Evolutionary conservation across 2,888 invertebrate genomes (phyloP).

Genomic region (Tortrix viridana): DNA sequence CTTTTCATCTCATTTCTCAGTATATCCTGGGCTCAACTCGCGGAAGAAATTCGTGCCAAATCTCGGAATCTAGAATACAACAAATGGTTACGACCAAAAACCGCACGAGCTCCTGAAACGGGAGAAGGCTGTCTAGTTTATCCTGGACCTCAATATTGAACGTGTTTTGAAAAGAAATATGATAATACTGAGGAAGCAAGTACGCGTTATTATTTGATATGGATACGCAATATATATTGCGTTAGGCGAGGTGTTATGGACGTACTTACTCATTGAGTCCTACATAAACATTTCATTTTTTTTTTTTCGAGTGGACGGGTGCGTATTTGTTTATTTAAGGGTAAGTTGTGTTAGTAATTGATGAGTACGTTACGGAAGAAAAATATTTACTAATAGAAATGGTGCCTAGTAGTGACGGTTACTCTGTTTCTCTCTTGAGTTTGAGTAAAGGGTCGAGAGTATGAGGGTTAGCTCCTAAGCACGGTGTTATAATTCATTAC

Average conservation of each 20-base stretch:
- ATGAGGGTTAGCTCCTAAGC: too few relatives aligned
- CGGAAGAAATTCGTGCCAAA: slow-evolving; percentile 32
- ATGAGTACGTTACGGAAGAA: not conserved
- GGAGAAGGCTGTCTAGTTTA: slow-evolving; percentile 39
- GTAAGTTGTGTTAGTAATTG: not conserved
- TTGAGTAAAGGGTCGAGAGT: too few relatives aligned
- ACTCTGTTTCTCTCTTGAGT: too few relatives aligned
- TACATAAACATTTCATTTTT: not conserved
- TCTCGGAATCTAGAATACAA: slow-evolving; percentile 33
- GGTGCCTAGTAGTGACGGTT: too few relatives aligned
- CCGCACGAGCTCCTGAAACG: slow-evolving; percentile 20
- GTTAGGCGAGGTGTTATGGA: not conserved
- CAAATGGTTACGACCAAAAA: slow-evolving; percentile 29
- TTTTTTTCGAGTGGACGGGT: not conserved
- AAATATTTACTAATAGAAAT: too few relatives aligned
- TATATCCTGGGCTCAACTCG: slow-evolving; percentile 7
- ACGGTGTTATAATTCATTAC: too few relatives aligned
- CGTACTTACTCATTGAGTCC: not conserved
- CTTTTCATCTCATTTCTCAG: slow-evolving; percentile 12
- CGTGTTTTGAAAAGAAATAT: slow-evolving; percentile 44
- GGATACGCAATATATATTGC: slow-evolving; percentile 6
- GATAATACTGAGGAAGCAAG: slow-evolving; percentile 29
- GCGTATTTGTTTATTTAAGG: not conserved
- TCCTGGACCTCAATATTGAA: slow-evolving; percentile 45
- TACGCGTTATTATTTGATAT: slow-evolving; percentile 10